A percentile compares a stretch with the other conserved stretches of the same genome.
Conservation (phyloP, 2,888 invertebrate species). For the Tipula unca region DNA sequence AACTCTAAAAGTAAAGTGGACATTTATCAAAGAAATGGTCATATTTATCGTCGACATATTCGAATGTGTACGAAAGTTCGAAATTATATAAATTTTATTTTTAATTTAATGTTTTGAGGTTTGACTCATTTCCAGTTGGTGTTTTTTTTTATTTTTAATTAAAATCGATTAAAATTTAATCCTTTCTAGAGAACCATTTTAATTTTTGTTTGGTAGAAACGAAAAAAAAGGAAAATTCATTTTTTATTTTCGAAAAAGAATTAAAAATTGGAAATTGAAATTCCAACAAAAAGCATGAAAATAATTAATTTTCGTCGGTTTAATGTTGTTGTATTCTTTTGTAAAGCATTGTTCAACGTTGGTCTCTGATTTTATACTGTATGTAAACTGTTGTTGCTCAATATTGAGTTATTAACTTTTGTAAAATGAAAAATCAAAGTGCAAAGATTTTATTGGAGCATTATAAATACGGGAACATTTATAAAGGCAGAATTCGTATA, state of each 20-base stretch:
- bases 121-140: background rate
- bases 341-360: background rate
- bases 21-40: background rate
- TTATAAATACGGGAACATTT: too few relatives aligned
- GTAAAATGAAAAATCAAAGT: background rate
- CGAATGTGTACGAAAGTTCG: background rate
- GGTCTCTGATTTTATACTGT: background rate
- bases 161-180: conserved; percentile 14
- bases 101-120: background rate
- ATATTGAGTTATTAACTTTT: background rate
- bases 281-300: conserved; percentile 8
- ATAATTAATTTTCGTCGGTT: background rate
- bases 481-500: too few relatives aligned
- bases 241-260: conserved; percentile 8
- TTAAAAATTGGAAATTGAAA: conserved; percentile 14
- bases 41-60: background rate
- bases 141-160: background rate
- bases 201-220: background rate
- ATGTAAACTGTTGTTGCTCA: background rate
- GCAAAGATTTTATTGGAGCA: too few relatives aligned
- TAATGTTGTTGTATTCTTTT: background rate
- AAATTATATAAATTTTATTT: background rate
- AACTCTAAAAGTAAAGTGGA: background rate
- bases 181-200: background rate
- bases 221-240: background rate